Evolutionary conservation across 37 sponge, comb jelly and placozoan genomes (phyloP), one percentile per base, ranked within the genome.

Genomic region (Hexactinellida sp.): DNA sequence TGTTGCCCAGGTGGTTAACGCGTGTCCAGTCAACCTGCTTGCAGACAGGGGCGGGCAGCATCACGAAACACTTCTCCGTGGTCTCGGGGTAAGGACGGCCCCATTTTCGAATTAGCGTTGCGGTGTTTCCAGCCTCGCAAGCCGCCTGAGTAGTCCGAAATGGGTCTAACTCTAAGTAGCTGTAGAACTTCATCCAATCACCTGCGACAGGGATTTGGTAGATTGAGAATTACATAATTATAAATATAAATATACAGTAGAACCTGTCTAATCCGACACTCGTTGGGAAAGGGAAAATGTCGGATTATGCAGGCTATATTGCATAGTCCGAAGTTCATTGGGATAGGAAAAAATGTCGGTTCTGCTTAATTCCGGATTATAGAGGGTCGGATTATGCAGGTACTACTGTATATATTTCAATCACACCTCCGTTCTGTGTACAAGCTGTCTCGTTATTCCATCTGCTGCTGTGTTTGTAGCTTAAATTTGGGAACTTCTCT

Each of bases 1-100:
- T 91, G 86, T 98, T 98, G 24, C 99, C 99, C 86, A 91, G 94
- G 89, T 98, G 99, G 89, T 98, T 98, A 36, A 90, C 94, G 39
- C 99, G 89, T 21, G 93, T 85, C 99, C 99, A 98, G 0, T 83
- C 88, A 0, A 88, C 97, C 38, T 87, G 89, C 1, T 34, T 37
- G 84, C 99, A 98, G 28, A 84, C 90, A 0, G 96, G 96, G 0
- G 89, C 82, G 0, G 51, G 36, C 36, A 90, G 93, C 0, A 93
- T 86, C 0, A 93, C 88, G 7, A 93, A 87, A 54, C 96, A 95
- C 23, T 23, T 30, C 0, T 32, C 21, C 23, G 86, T 0, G 1
- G 0, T 19, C 13, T 83, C 88, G 0, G 25, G 38, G 37, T 36
- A 87, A 1, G 87, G 55, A 0, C 37, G 39, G 25, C 86, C 89